phyloP scores from a whole-genome alignment of 2,113 vertebrate species.

The Dasyurus viverrinus region DNA sequence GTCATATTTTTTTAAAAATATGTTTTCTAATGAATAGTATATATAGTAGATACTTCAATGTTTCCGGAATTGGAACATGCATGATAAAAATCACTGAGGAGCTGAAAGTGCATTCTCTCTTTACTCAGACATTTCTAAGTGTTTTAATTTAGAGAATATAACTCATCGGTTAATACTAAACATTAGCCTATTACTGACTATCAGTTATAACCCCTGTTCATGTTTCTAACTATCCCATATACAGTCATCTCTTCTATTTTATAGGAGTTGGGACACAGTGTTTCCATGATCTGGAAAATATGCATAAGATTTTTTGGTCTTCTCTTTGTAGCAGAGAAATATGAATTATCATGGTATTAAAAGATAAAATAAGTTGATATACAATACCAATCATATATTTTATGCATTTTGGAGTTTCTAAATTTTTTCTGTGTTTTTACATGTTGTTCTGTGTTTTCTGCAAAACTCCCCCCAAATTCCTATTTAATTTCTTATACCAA shows the following conservation, averaged over 20 bases:
- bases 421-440: background rate
- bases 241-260: background rate
- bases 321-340: background rate
- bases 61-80: background rate
- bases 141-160: constrained; percentile 3
- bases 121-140: constrained; percentile 26
- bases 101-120: background rate
- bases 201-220: constrained; percentile 37
- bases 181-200: background rate
- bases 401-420: background rate
- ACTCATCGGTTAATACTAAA: background rate
- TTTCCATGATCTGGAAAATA: background rate
- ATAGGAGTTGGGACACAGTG: background rate
- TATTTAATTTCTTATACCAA: background rate
- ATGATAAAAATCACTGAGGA: constrained; percentile 3
- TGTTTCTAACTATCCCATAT: background rate
- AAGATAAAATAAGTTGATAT: background rate
- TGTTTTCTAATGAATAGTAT: background rate
- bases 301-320: background rate
- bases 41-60: background rate
- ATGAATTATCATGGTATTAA: background rate
- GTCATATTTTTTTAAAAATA: background rate
- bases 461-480: background rate
- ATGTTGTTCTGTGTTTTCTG: background rate
- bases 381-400: background rate